Evolutionary conservation across 1,140 invertebrate genomes (phyloP).

Genomic region (Bradysia coprophila): DNA sequence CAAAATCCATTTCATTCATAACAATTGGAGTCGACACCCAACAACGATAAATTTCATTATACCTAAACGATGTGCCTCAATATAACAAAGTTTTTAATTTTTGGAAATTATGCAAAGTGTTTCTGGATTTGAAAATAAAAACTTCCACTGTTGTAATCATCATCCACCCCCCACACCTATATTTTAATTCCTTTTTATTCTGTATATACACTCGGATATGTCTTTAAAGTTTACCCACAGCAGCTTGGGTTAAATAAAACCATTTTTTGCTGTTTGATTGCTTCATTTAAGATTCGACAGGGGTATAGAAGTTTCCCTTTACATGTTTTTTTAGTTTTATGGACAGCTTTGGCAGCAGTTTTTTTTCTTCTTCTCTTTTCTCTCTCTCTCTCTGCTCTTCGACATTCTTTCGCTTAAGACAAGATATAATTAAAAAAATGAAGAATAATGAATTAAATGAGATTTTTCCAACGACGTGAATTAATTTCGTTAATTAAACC

Average conservation of each 20-base stretch:
- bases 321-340: too few relatives aligned
- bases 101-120: background rate
- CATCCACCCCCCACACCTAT: background rate
- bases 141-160: background rate
- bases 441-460: background rate
- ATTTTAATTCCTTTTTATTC: background rate
- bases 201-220: too few relatives aligned
- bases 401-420: too few relatives aligned
- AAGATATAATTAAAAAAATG: too few relatives aligned
- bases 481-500: background rate
- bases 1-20: background rate
- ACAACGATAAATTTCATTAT: background rate
- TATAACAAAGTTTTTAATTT: background rate
- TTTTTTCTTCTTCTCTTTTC: too few relatives aligned
- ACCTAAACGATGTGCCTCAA: background rate
- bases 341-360: too few relatives aligned
- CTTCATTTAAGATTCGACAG: background rate
- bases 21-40: background rate
- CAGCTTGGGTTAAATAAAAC: background rate
- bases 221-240: background rate
- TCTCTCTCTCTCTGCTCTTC: too few relatives aligned
- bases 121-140: too few relatives aligned
- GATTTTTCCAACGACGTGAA: background rate
- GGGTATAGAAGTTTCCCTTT: too few relatives aligned
- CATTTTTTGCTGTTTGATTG: background rate